Base-by-base conservation (phyloP, 2,113 vertebrate genomes). In the Scatophagus argus region DNA sequence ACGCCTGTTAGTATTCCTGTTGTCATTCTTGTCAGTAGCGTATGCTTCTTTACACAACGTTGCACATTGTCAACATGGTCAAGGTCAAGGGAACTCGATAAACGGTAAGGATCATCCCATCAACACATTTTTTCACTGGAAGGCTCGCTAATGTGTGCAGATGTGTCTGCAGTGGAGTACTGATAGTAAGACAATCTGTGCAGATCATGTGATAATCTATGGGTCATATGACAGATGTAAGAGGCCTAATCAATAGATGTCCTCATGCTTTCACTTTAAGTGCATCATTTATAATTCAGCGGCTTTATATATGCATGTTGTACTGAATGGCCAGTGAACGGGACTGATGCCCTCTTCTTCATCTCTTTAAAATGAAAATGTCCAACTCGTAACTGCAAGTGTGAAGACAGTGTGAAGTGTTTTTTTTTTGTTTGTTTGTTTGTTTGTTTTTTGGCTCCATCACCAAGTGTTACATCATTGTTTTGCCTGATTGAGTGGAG, bases 261-360 rank as follows among this genome's bases (percentile, higher is more conserved):
- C 87, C 56, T 60, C 81, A 61, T 84, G 83, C 83, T 91, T 82
- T 88, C 81, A 72, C 74, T 86, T 83, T 81, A 85, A 94, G 92
- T 90, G 91, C 80, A 85, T 87, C 82, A 89, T 93, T 83, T 83
- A 93, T 93, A 90, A 94, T 93, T 91, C 81, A 93, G 59, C 14
- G 59, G 66, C 58, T 77, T 74, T 81, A 71, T 88, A 65, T 84
- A 79, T 88, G 86, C 82, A 87, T 86, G 87, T 88, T 81, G 83
- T 77, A 83, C 82, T 74, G 77, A 84, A 85, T 76, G 75, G 16
- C 71, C 58, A 73, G 8, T 74, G 72, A 66, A 67, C 71, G 60
- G 68, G 63, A 79, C 62, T 74, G 69, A 77, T 89, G 68, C 55
- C 68, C 60, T 75, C 51, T 76, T 79, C 65, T 83, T 66, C 36